Base-by-base conservation (phyloP, 2,797 vertebrate species). In the Novumbra hubbsi region DNA sequence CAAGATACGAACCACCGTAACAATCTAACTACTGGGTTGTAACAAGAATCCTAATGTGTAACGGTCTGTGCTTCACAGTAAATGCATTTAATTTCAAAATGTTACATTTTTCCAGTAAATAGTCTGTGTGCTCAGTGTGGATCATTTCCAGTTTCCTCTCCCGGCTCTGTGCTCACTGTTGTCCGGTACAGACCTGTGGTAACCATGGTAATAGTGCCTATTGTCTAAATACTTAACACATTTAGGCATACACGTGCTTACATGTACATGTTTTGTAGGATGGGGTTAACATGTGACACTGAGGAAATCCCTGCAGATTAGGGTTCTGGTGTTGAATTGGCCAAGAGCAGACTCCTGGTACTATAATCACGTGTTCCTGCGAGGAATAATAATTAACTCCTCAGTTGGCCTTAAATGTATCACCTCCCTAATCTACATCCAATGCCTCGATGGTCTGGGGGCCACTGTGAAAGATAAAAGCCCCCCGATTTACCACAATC, bases 371-470 rank as follows among this genome's bases (percentile, higher is more conserved):
- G 24, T 27, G n/a, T 38, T 9, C 7, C 64, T n/a, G 32, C 2
- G 21, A 41, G 38, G 65, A 67, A 19, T 38, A 38, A 67, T 38
- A 34, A 67, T 21, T 41, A 67, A 21, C 32, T 67, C 65, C 32
- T 67, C 19, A 2, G 32, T 34, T 41, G 65, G 17, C 32, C 1
- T 67, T 67, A 67, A 67, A 41, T 34, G 17, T 41, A 67, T 67
- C 65, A 41, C 65, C 32, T n/a, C 65, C 11, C 32, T 67, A 67
- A 67, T 67, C 65, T 41, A 19, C 65, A n/a, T 67, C 65, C 30
- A n/a, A 6, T 8, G 65, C 32, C 34, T 21, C 19, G 17, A 38
- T 21, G 4, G 21, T n/a, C 41, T 67, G 63, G 17, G 63, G 6
- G 63, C 63, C 63, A 16, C 14, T 17, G 63, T 28, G 63, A 32